Evolutionary conservation across 1,140 invertebrate species (phyloP).

Genomic region (Homarus americanus): DNA sequence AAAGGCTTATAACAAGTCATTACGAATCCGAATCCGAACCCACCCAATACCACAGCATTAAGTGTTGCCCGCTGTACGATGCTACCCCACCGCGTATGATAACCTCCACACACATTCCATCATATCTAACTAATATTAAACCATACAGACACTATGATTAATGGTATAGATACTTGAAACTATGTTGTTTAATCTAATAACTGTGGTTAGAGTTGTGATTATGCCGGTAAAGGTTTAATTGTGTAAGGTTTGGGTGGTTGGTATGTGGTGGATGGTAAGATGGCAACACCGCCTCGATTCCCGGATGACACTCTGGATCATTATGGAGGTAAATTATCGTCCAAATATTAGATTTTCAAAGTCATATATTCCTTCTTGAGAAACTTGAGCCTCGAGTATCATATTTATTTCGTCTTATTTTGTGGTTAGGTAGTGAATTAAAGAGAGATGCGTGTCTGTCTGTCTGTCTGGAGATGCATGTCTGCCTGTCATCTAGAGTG

Average conservation of each 20-base stretch:
- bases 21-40: slow-evolving; percentile 51
- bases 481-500: too few species aligned
- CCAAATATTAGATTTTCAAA: slow-evolving; percentile 29
- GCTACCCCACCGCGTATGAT: neutral
- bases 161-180: too few species aligned
- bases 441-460: neutral
- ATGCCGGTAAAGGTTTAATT: too few species aligned
- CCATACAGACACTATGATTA: too few species aligned
- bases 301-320: slow-evolving; percentile 15
- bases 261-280: neutral
- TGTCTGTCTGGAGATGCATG: slow-evolving; percentile 4
- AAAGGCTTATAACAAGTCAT: slow-evolving; percentile 68
- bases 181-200: too few species aligned
- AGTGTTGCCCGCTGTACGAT: neutral
- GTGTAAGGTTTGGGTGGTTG: neutral
- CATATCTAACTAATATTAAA: too few species aligned
- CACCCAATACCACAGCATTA: slow-evolving; percentile 35
- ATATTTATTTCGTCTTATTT: neutral
- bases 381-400: neutral
- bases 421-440: neutral
- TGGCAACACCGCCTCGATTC: slow-evolving; percentile 23
- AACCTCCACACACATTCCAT: too few species aligned
- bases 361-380: neutral
- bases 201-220: too few species aligned
- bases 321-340: slow-evolving; percentile 27